phyloP scores from a whole-genome alignment of 2,113 vertebrate genomes.

The Paedocypris sp. region DNA sequence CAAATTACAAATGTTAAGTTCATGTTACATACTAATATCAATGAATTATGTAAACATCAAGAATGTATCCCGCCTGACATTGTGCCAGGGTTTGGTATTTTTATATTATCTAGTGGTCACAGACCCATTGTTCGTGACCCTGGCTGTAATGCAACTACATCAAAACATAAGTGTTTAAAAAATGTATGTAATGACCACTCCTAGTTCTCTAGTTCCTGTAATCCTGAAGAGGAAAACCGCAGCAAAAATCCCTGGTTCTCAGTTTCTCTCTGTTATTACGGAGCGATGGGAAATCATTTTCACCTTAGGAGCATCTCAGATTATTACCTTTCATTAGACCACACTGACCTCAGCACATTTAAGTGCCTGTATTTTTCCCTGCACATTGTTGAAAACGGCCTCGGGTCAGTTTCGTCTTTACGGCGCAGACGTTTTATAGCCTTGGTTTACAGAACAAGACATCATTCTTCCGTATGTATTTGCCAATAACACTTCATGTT shows the following conservation, averaged over 20 bases:
- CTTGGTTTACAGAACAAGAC: background rate
- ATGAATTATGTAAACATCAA: too few relatives aligned
- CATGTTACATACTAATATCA: too few relatives aligned
- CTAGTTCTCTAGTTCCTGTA: conserved; percentile 14
- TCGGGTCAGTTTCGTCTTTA: background rate
- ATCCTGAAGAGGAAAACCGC: background rate
- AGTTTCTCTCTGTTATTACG: background rate
- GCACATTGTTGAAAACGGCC: background rate
- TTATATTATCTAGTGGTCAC: too few relatives aligned
- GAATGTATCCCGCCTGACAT: too few relatives aligned
- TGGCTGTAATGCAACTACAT: too few relatives aligned
- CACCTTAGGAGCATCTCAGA: background rate
- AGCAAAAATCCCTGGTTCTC: background rate
- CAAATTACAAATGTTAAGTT: too few relatives aligned
- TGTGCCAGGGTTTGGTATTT: too few relatives aligned
- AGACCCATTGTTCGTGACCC: too few relatives aligned
- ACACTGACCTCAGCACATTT: background rate
- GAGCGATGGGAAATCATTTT: background rate
- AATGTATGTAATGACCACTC: too few relatives aligned
- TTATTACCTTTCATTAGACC: background rate
- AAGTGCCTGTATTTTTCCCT: background rate
- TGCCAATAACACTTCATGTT: background rate
- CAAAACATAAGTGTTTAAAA: too few relatives aligned
- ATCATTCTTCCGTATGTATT: background rate
- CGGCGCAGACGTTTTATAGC: background rate